These are phyloP conservation scores for Hemaris fuciformis DNA, from an alignment of 2,888 invertebrate genomes.

Conservation along the genomic window DNA sequence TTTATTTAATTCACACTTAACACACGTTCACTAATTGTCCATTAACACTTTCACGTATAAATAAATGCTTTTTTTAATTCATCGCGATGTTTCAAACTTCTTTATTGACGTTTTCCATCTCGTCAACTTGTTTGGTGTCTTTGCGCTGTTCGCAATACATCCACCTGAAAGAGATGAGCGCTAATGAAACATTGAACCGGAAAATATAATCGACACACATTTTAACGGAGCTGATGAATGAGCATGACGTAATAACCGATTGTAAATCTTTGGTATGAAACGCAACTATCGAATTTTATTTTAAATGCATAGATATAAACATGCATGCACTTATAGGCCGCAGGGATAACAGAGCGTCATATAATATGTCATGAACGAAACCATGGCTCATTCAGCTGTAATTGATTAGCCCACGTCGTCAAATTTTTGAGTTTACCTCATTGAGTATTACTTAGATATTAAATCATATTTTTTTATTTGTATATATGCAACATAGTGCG, in stretches of 20 bases:
- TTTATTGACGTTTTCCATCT: constrained; percentile 43
- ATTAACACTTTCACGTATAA: constrained; percentile 35
- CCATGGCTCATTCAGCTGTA: no score
- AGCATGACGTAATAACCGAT: background rate
- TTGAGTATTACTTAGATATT: no score
- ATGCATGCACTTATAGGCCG: background rate
- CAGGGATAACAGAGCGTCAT: background rate
- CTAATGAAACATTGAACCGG: background rate
- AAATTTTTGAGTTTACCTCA: no score
- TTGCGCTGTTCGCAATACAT: constrained; percentile 83
- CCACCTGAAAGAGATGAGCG: constrained; percentile 78
- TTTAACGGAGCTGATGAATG: background rate
- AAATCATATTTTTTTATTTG: no score
- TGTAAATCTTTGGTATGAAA: background rate
- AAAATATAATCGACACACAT: background rate
- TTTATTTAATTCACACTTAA: constrained; percentile 22
- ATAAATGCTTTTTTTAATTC: constrained; percentile 4
- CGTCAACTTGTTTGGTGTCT: constrained; percentile 39
- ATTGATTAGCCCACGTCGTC: no score
- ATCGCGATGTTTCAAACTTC: constrained; percentile 35
- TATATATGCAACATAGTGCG: no score
- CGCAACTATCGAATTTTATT: background rate
- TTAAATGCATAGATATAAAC: no score
- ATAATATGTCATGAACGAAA: no score
- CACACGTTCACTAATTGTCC: constrained; percentile 32